Evolutionary conservation across 2,797 vertebrate species (phyloP), one percentile per base, ranked within the genome.

Genomic region (Bradypus variegatus): DNA sequence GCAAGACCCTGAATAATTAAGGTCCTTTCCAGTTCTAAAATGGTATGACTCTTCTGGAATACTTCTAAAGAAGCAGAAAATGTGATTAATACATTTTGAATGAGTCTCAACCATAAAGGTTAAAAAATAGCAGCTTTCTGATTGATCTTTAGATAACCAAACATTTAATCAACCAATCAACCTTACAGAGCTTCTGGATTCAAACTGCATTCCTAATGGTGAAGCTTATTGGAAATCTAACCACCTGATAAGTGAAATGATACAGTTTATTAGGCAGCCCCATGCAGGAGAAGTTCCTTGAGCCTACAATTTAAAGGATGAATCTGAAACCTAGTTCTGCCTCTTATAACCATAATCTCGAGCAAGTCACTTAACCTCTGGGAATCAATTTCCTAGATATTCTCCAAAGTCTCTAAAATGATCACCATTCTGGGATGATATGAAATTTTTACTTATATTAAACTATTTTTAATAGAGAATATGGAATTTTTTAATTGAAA

Each of bases 131-230:
- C 15, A 38, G 55, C 60, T 76, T 88, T 91, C 79, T 93, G 79
- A 93, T 55, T 91, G 69, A 88, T 91, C 67, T 92, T 94, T 84
- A 86, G 80, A 62, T 93, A 95, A 95, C 53, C 70, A 95, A 96
- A 94, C 38, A 94, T 77, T 95, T 93, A 93, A 94, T 89, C 77
- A 90, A 87, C 85, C 79, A 87, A 82, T 92, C 83, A 91, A 80
- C 93, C 93, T 89, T 80, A 91, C 53, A 77, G 53, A 88, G 38
- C 62, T 83, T 91, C 91, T 69, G 33, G n/a, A 83, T 94, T 91
- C 89, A 94, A 90, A 90, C 67, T 73, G 27, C 33, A 36, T 65
- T 90, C 72, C 64, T 89, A 89, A 78, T 50, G 11, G 83, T 64
- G 48, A 48, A 89, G 45, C 53, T 90, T 90, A 90, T 58, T 92